Base-by-base conservation (phyloP, 2,113 vertebrate species). In the Oncorhynchus clarkii region DNA sequence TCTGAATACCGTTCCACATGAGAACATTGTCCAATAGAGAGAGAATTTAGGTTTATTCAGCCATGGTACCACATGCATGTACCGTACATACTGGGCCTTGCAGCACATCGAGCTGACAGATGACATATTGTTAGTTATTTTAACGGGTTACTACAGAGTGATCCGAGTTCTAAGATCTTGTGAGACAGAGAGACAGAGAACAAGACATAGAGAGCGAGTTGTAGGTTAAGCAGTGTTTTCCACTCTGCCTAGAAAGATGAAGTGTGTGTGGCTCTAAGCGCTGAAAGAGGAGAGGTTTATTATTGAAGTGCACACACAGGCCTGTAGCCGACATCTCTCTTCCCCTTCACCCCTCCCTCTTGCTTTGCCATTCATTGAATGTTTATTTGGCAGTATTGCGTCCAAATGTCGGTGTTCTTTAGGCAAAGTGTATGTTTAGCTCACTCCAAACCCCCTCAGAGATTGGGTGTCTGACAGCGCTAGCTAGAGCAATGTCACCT, bases 291-390 rank as follows among this genome's bases (percentile, higher is more conserved):
- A 45, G 7, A 39, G 34, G 34, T 39, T 39, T 39, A 39, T 39
- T 39, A 39, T 39, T 39, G 34, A 39, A 39, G 8, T 45, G 8
- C 39, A 45, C 8, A 11, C 39, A 11, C 39, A 45, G 39, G 39
- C 8, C 39, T 45, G 39, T 45, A 9, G 39, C 2, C 8, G 39
- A 45, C 39, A 82, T 87, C 83, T 76, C 76, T 79, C 70, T 31
- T 51, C 54, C 62, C 59, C 54, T 66, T 71, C 77, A 67, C 27
- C 20, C 71, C 54, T 49, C 68, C 27, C 67, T 68, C 72, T 65
- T 74, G n/a, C 68, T 78, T 73, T 74, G 57, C 66, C 69, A 75
- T 75, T 83, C 31, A 48, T 77, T 27, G 66, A 87, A 84, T 83
- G 80, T 89, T 84, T 79, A 72, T 72, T 72, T 13, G 2, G 31